Evolutionary conservation across 2,888 invertebrate species (phyloP).

Genomic region (Drosophila mimetica): DNA sequence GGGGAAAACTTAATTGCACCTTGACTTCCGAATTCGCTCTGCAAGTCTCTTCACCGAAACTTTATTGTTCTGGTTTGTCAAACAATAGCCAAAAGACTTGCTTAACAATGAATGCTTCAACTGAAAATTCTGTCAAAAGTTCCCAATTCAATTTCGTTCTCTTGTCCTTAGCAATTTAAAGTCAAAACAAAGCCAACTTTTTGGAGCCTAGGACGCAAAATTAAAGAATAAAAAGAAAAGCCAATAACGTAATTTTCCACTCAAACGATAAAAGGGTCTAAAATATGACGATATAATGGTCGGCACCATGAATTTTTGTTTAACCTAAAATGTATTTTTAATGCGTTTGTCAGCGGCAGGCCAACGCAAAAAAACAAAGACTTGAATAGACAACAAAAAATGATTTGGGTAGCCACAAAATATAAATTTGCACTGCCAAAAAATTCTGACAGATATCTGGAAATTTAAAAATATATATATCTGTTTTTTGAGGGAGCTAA

Average conservation of each 20-base stretch:
- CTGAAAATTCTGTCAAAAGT: conserved; percentile 18
- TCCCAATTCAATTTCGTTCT: conserved; percentile 15
- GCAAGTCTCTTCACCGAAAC: neutral
- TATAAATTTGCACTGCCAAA: conserved; percentile 9
- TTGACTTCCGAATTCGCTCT: neutral
- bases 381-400: conserved; percentile 40
- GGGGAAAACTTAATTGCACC: neutral
- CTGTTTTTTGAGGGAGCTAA: too few species aligned
- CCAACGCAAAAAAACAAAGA: conserved; percentile 12
- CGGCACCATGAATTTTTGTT: conserved; percentile 54
- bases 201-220: conserved; percentile 15
- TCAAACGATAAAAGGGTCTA: conserved; percentile 71
- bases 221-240: conserved; percentile 49
- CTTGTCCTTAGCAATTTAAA: conserved; percentile 26
- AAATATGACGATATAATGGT: conserved; percentile 24
- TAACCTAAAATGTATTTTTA: conserved; percentile 66
- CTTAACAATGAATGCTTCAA: conserved; percentile 6
- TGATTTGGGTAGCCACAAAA: conserved; percentile 56
- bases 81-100: conserved; percentile 10
- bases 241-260: conserved; percentile 79
- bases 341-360: conserved; percentile 64
- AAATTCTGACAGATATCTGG: neutral
- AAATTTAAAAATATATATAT: too few species aligned
- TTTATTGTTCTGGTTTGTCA: neutral
- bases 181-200: conserved; percentile 43